These are phyloP conservation scores for Anagyrus pseudococci DNA, from an alignment of 2,888 invertebrate species.

Conservation along the genomic window DNA sequence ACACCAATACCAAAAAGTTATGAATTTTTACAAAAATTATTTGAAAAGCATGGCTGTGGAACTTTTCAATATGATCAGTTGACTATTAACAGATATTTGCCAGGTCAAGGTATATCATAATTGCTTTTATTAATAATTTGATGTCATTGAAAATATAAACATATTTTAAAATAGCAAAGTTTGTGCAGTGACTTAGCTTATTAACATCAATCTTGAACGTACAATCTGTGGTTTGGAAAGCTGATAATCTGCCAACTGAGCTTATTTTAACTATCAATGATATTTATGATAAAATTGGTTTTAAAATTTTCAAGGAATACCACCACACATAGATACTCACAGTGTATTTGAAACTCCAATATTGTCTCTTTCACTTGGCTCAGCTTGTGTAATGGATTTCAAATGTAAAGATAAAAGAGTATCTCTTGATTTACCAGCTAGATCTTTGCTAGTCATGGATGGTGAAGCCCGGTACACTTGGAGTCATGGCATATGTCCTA, in stretches of 20 bases:
- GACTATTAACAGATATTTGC: constrained; percentile 83
- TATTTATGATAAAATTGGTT: constrained; percentile 7
- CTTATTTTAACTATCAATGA: neutral
- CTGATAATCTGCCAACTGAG: too few relatives aligned
- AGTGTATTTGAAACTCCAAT: constrained; percentile 91
- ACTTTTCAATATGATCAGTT: constrained; percentile 76
- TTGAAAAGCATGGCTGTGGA: constrained; percentile 61
- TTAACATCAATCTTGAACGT: too few relatives aligned
- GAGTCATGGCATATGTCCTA: constrained; percentile 87
- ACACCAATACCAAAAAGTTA: constrained; percentile 76
- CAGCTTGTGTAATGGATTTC: constrained; percentile 90
- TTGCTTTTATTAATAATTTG: too few relatives aligned
- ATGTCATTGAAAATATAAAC: too few relatives aligned
- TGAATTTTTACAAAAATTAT: constrained; percentile 69
- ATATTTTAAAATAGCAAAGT: too few relatives aligned
- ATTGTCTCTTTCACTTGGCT: constrained; percentile 83
- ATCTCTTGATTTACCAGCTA: constrained; percentile 71
- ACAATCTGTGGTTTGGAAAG: too few relatives aligned
- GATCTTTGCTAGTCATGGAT: constrained; percentile 82
- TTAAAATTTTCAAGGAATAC: constrained; percentile 75
- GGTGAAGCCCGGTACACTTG: constrained; percentile 83
- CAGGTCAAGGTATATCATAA: constrained; percentile 75
- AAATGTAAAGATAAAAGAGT: constrained; percentile 69
- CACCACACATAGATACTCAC: constrained; percentile 94
- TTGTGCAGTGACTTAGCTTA: too few relatives aligned